phyloP scores from a whole-genome alignment of 2,113 vertebrate genomes.

The Sylvietta virens region DNA sequence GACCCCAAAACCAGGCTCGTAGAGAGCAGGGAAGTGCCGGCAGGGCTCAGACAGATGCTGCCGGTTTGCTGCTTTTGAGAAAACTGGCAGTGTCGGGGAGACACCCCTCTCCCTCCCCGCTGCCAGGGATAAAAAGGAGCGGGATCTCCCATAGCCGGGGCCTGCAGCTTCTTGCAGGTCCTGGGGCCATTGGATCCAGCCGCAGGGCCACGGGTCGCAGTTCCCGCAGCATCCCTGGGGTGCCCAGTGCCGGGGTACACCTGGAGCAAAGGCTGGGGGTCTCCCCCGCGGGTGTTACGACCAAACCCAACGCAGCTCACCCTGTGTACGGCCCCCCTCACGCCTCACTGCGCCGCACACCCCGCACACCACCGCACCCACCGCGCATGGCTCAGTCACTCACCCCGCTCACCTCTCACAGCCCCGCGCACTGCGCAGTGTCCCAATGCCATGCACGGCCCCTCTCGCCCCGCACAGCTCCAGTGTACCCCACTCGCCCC shows the following conservation, averaged over 20 bases:
- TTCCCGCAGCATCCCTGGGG: neutral
- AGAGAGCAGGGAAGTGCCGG: neutral
- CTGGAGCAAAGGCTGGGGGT: accelerated
- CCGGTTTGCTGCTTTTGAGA: neutral
- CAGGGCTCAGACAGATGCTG: neutral
- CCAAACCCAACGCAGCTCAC: neutral
- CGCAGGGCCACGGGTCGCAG: neutral
- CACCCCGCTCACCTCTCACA: neutral
- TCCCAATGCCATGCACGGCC: neutral
- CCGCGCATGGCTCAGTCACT: neutral
- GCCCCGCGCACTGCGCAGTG: neutral
- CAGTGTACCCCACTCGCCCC: no score
- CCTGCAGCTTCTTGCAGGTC: neutral
- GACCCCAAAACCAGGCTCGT: neutral
- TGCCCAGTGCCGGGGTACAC: neutral
- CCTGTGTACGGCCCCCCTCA: neutral
- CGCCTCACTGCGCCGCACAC: neutral
- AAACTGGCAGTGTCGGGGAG: neutral
- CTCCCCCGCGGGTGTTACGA: neutral
- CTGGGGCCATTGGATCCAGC: neutral
- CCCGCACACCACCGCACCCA: no score
- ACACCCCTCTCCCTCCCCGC: neutral
- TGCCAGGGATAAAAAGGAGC: neutral
- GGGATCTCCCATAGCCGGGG: neutral
- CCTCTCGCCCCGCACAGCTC: neutral